Percentiles rank a stretch among this genome's conserved stretches.
Conservation (phyloP, 2,888 invertebrate species). For the Listrodromus nycthemerus region DNA sequence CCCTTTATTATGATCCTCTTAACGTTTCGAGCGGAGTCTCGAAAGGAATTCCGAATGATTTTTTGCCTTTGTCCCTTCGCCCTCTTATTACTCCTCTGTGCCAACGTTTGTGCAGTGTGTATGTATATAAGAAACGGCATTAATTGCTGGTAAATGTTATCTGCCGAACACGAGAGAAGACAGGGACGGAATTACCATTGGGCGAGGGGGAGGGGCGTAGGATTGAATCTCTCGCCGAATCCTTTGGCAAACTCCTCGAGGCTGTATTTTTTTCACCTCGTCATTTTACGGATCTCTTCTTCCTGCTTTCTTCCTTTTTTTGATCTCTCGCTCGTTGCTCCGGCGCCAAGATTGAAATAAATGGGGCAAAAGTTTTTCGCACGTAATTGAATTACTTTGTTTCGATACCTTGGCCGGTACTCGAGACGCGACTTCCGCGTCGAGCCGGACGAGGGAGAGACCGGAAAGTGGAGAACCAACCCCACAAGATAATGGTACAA, state of each 20-base stretch:
- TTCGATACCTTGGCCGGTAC: slow-evolving; percentile 59
- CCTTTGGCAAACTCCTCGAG: slow-evolving; percentile 61
- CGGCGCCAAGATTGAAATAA: slow-evolving; percentile 72
- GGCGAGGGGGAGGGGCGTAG: slow-evolving; percentile 47
- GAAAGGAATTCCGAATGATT: slow-evolving; percentile 65
- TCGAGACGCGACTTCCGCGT: slow-evolving; percentile 2
- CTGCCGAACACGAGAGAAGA: slow-evolving; percentile 60
- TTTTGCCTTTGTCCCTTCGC: slow-evolving; percentile 62
- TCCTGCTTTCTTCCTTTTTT: slow-evolving; percentile 38
- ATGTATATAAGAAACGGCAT: slow-evolving; percentile 72
- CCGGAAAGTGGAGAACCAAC: slow-evolving; percentile 45
- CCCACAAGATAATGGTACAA: slow-evolving; percentile 77
- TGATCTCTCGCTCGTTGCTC: slow-evolving; percentile 28
- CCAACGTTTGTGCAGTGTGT: slow-evolving; percentile 54
- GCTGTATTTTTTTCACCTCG: slow-evolving; percentile 47
- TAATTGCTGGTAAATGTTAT: slow-evolving; percentile 78
- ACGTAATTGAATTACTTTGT: slow-evolving; percentile 72
- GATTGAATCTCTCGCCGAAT: slow-evolving; percentile 60
- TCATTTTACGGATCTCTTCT: slow-evolving; percentile 54
- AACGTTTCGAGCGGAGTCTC: slow-evolving; percentile 60
- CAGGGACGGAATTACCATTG: slow-evolving; percentile 19
- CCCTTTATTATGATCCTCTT: slow-evolving; percentile 65
- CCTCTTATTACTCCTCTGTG: slow-evolving; percentile 43
- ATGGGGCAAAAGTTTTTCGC: slow-evolving; percentile 71
- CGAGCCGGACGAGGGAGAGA: slow-evolving; percentile 1